These are phyloP conservation scores for Cherax destructor DNA, from an alignment of 1,140 invertebrate genomes.

Conservation along the genomic window DNA sequence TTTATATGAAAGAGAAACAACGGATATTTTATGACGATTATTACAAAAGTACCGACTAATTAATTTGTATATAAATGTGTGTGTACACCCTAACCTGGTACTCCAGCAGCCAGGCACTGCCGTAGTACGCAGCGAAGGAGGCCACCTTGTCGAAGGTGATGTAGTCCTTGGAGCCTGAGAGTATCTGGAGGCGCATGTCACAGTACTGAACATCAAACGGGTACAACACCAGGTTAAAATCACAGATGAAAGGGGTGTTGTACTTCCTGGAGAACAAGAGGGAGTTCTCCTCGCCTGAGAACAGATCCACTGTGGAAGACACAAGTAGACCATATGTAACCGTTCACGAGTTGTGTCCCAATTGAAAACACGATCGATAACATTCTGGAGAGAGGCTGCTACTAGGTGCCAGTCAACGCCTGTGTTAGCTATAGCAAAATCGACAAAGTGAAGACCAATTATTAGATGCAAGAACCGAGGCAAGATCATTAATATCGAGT, in stretches of 20 bases:
- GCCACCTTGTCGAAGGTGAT: slow-evolving; percentile 1
- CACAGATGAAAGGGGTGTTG: slow-evolving; percentile 60
- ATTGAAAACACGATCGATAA: too few species aligned
- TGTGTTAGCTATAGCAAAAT: too few species aligned
- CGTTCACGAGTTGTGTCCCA: too few species aligned
- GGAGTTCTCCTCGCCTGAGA: slow-evolving; percentile 50
- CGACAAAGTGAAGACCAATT: too few species aligned
- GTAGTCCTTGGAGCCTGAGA: slow-evolving; percentile 23
- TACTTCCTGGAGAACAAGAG: slow-evolving; percentile 64
- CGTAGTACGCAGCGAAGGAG: slow-evolving; percentile 13
- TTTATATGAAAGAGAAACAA: too few species aligned
- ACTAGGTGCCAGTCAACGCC: too few species aligned
- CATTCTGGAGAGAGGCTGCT: too few species aligned
- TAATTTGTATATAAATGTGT: neutral
- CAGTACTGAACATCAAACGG: slow-evolving; percentile 67
- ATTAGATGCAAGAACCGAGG: too few species aligned
- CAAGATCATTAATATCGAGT: too few species aligned
- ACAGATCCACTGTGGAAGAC: slow-evolving; percentile 51
- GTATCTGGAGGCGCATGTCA: slow-evolving; percentile 59
- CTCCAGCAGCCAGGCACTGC: slow-evolving; percentile 31
- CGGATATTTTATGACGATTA: too few species aligned
- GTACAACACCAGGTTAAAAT: slow-evolving; percentile 66
- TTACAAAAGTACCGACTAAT: neutral
- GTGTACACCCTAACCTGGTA: slow-evolving; percentile 11
- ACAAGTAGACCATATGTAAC: neutral